phyloP scores from a whole-genome alignment of 2,113 vertebrate species.

The Anolis sagrei region DNA sequence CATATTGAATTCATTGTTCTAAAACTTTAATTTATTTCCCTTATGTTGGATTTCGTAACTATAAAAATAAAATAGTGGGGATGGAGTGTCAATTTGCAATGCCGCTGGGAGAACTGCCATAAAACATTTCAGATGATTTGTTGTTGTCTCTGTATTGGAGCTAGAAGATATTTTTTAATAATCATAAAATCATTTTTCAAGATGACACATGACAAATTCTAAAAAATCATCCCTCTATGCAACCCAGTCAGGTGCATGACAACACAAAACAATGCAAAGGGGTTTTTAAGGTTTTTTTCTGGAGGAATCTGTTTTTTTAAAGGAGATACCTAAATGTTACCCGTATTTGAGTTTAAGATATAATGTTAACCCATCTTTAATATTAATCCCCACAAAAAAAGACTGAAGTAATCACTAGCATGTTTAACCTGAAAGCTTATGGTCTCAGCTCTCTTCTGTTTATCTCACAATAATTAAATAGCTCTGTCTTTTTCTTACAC shows the following conservation, averaged over 20 bases:
- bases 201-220: not conserved
- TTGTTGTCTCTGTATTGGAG: slow-evolving; percentile 32
- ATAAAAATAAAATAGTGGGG: slow-evolving; percentile 6
- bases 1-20: not conserved
- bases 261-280: not conserved
- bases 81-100: slow-evolving; percentile 23
- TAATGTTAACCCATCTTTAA: not conserved
- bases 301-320: not conserved
- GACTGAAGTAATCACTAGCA: not conserved
- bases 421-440: not conserved
- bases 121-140: slow-evolving; percentile 38
- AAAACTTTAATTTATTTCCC: slow-evolving; percentile 33
- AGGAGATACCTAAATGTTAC: not conserved
- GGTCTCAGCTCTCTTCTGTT: no score
- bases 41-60: slow-evolving; percentile 41
- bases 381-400: not conserved
- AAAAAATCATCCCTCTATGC: slow-evolving; percentile 15
- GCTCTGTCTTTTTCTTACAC: no score
- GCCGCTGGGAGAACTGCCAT: slow-evolving; percentile 20
- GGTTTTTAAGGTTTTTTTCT: not conserved
- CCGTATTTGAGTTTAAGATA: not conserved
- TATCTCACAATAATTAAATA: no score
- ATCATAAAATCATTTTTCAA: slow-evolving; percentile 33
- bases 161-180: slow-evolving; percentile 11
- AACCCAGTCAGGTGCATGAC: not conserved